A percentile compares a stretch with the other conserved stretches of the same genome.
phyloP scores from a whole-genome alignment of 1,140 invertebrate species.

The Trypoxylus dichotomus region DNA sequence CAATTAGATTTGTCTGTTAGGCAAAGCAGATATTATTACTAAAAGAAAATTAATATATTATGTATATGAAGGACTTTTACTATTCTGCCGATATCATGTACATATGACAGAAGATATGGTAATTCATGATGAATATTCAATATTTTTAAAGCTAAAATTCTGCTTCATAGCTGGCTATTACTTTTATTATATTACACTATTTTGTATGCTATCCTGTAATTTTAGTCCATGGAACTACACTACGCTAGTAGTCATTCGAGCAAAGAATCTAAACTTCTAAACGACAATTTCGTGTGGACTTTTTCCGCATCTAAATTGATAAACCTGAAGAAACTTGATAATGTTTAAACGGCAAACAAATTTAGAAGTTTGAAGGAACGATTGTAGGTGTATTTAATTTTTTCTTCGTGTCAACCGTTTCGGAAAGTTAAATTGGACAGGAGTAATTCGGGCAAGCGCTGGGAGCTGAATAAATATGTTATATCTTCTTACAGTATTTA shows the following conservation, averaged over 20 bases:
- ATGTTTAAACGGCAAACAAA: constrained; percentile 12
- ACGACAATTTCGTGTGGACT: not conserved
- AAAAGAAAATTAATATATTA: no score
- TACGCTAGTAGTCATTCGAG: not conserved
- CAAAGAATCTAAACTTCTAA: not conserved
- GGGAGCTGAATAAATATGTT: not conserved
- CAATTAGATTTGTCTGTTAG: no score
- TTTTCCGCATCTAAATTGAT: not conserved
- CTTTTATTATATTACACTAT: no score
- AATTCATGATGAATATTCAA: no score
- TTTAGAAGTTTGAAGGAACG: not conserved
- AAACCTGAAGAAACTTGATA: not conserved
- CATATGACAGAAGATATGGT: no score
- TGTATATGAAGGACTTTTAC: no score
- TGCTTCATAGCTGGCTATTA: no score
- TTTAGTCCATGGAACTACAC: no score
- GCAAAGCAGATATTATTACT: no score
- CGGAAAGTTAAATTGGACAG: constrained; percentile 4
- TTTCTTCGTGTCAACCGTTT: not conserved
- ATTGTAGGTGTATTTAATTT: constrained; percentile 12
- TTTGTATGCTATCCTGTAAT: no score
- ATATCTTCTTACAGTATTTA: not conserved
- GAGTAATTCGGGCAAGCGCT: constrained; percentile 9
- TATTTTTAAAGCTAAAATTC: no score
- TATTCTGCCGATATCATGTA: no score